A percentile compares a stretch with the other conserved stretches of the same genome.
These are phyloP conservation scores for Ostrea edulis DNA, from an alignment of 1,140 invertebrate genomes.

Conservation along the genomic window DNA sequence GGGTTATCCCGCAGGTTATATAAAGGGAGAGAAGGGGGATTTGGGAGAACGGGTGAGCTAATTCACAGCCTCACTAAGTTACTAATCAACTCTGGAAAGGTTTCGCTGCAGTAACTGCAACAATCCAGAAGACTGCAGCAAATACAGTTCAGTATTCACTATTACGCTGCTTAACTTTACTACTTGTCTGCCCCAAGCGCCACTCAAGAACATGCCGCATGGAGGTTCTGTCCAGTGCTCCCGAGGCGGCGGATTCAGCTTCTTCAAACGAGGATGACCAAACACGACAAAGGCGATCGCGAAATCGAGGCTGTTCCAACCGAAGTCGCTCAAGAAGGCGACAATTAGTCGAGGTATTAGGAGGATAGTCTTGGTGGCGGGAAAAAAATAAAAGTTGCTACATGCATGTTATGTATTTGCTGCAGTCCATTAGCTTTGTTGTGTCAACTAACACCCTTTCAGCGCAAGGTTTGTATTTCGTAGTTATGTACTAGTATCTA, in stretches of 20 bases:
- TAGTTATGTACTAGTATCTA: neutral
- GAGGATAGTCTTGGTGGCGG: slow-evolving; percentile 5
- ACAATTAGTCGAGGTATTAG: slow-evolving; percentile 17
- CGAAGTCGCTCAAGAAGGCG: slow-evolving; percentile 17
- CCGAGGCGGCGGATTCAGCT: neutral
- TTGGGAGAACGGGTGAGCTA: slow-evolving; percentile 21
- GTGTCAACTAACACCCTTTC: slow-evolving; percentile 13
- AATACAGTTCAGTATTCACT: slow-evolving; percentile 14
- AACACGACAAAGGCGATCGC: neutral
- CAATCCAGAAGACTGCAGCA: neutral
- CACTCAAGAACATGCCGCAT: slow-evolving; percentile 30
- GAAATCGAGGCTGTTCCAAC: slow-evolving; percentile 20
- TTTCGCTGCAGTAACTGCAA: slow-evolving; percentile 4
- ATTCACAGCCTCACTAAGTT: neutral
- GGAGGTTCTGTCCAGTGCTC: neutral
- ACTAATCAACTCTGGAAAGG: slow-evolving; percentile 17
- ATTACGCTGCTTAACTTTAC: slow-evolving; percentile 8
- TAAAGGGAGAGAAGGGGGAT: slow-evolving; percentile 35
- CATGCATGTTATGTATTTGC: slow-evolving; percentile 18
- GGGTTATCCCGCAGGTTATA: slow-evolving; percentile 29
- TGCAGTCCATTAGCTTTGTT: slow-evolving; percentile 19
- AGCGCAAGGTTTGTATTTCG: slow-evolving; percentile 19
- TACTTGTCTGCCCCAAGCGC: slow-evolving; percentile 17
- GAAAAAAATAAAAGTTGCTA: slow-evolving; percentile 7
- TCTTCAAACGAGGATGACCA: neutral